Evolutionary conservation across 2,888 invertebrate species (phyloP).

Genomic region (Agrypnus murinus): DNA sequence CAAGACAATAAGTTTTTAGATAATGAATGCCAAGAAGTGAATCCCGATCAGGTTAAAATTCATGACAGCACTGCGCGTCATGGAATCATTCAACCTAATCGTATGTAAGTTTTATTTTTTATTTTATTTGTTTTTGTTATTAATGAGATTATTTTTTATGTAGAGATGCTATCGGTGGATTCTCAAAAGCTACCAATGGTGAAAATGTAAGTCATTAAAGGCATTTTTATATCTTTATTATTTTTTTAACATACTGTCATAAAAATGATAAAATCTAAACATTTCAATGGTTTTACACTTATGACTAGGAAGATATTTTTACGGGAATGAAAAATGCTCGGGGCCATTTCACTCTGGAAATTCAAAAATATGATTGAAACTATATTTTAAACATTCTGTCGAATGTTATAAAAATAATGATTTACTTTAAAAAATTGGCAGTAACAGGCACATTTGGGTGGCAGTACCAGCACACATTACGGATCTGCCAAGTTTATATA

Average conservation of each 20-base stretch:
- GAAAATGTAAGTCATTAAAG: slow-evolving; percentile 57
- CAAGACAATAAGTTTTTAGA: slow-evolving; percentile 66
- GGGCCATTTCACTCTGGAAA: too few species aligned
- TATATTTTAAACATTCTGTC: too few species aligned
- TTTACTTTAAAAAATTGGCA: slow-evolving; percentile 15
- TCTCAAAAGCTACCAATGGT: slow-evolving; percentile 52
- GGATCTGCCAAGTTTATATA: slow-evolving; percentile 28
- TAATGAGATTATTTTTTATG: neutral
- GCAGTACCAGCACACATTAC: slow-evolving; percentile 14
- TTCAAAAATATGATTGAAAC: too few species aligned
- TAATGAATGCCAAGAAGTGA: slow-evolving; percentile 81
- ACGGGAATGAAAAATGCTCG: too few species aligned
- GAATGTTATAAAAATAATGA: too few species aligned
- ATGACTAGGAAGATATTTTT: neutral
- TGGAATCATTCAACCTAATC: slow-evolving; percentile 76
- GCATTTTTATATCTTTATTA: neutral
- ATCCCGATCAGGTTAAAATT: slow-evolving; percentile 85
- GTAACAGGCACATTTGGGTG: slow-evolving; percentile 7
- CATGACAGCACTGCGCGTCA: slow-evolving; percentile 85
- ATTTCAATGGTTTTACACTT: neutral
- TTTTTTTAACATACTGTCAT: too few species aligned
- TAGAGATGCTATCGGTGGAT: slow-evolving; percentile 58
- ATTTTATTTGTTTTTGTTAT: too few species aligned
- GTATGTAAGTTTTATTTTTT: slow-evolving; percentile 65
- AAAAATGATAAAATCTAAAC: neutral